Conservation (phyloP, 2,113 vertebrate genomes). For the Cisticola juncidis region DNA sequence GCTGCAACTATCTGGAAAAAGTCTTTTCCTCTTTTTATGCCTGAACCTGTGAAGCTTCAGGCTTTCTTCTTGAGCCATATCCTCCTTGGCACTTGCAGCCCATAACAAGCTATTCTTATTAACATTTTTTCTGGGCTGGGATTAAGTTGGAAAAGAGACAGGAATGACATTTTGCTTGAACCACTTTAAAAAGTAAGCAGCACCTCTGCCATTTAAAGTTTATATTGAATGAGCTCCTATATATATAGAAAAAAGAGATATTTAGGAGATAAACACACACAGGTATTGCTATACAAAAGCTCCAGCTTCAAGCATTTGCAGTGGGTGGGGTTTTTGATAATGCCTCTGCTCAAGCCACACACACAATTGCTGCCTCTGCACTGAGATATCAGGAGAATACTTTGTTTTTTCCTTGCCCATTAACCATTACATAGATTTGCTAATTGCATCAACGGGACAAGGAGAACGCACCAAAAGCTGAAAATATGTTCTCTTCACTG, state of each 20-base stretch:
- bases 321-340: not conserved
- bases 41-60: constrained; percentile 27
- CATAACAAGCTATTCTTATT: not conserved
- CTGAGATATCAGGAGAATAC: not conserved
- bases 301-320: not conserved
- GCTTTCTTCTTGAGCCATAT: constrained; percentile 25
- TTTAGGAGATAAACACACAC: not conserved
- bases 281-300: not conserved
- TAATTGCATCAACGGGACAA: not conserved
- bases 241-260: not conserved
- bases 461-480: not conserved
- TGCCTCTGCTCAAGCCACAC: not conserved
- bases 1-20: not conserved
- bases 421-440: not conserved
- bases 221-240: not conserved
- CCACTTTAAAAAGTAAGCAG: not conserved
- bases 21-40: constrained; percentile 39
- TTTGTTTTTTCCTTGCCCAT: not conserved
- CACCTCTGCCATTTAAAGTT: not conserved
- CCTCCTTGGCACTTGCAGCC: not conserved
- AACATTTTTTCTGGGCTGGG: constrained; percentile 1
- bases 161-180: constrained; percentile 1
- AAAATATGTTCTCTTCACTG: not conserved
- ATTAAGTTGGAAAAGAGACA: constrained; percentile 22
- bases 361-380: not conserved